Evolutionary conservation across 2,888 invertebrate species (phyloP), one percentile per base, ranked within the genome.

Genomic region (Agonopterix arenella): DNA sequence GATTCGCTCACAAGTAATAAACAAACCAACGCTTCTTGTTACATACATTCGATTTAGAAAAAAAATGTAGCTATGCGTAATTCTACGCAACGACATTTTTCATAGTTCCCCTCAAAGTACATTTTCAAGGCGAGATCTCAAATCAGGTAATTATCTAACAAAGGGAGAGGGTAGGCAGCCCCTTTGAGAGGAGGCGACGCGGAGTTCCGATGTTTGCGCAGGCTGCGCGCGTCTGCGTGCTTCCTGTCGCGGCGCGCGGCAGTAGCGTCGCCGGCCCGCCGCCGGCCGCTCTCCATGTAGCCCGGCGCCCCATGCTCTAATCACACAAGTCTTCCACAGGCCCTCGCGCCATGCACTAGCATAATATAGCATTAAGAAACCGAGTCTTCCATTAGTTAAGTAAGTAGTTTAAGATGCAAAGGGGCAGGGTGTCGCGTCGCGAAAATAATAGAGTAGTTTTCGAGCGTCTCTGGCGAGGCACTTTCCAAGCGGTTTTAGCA

Each of bases 391-490:
- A 90, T 66, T 84, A 84, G 80, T 51, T 40, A 63, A 46, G 7
- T 78, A 81, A 81, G 73, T 76, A 76, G 73, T 66, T 60, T 70
- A 65, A 61, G 74, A 86, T 86, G 88, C 80, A 83, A 69, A 76
- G 84, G 70, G 84, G 84, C 59, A 83, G 83, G 74, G 89, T 76
- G 68, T 67, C 82, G 83, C 83, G 82, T 62, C 82, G 84, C 80
- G 79, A 80, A 56, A 91, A 92, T 63, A 91, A 93, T 62, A 89
- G 93, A 54, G 86, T 92, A 40, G 91, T 94, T 50, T 94, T 94
- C 75, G 94, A 94, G 65, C 86, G 93, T 13, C 84, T 94, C 48
- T 94, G 94, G 94, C 90, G 93, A 44, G 93, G 93, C 50, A 91
- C 92, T 44, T 92, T 92, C 66, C 89, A 88, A 65, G 83, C 89